Evolutionary conservation across 2,797 vertebrate species (phyloP).

Genomic region (Xenops minutus): DNA sequence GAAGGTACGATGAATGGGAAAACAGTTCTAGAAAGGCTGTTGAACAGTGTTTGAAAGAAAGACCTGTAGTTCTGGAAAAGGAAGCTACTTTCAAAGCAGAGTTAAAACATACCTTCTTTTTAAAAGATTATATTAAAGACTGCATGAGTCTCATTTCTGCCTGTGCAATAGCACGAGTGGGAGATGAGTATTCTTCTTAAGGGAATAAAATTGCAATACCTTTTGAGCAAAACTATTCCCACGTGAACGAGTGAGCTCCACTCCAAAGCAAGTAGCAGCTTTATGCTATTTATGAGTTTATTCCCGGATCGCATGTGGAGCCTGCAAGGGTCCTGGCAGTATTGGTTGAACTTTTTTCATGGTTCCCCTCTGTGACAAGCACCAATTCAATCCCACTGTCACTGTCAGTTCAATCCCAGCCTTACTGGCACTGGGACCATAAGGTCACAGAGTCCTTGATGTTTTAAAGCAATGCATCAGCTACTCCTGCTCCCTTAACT

Average conservation of each 20-base stretch:
- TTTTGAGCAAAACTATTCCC: constrained; percentile 18
- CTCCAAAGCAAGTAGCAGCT: constrained; percentile 2
- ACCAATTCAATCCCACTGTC: background rate
- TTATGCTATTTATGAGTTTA: background rate
- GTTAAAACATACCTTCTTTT: background rate
- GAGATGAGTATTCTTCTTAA: background rate
- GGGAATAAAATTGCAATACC: background rate
- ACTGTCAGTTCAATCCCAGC: background rate
- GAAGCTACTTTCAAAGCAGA: background rate
- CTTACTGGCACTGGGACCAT: background rate
- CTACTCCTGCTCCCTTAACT: background rate
- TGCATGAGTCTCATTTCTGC: background rate
- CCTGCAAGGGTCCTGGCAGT: background rate
- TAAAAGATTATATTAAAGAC: background rate
- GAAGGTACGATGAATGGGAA: background rate
- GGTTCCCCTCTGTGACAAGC: background rate
- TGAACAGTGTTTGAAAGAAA: background rate
- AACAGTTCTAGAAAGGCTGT: background rate
- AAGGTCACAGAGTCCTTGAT: background rate
- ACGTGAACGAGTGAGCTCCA: background rate
- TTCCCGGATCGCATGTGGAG: background rate
- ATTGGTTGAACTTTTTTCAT: background rate
- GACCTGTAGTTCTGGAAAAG: background rate
- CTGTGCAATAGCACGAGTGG: background rate
- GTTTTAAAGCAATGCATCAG: background rate